Conservation (phyloP, 2,888 invertebrate genomes). For the Cactoblastis cactorum region DNA sequence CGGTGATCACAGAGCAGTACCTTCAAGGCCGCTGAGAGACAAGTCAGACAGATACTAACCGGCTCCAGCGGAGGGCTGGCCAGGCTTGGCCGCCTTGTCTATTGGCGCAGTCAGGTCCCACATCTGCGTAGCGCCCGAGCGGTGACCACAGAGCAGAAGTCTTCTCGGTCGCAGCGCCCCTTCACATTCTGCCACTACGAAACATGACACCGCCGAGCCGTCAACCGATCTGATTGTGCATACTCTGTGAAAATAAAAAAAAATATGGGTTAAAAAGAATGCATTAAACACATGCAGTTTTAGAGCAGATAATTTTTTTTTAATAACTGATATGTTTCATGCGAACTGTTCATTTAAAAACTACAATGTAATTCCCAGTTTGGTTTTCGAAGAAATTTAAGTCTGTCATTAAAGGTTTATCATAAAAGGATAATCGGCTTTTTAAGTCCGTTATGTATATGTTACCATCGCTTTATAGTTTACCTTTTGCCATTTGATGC, state of each 20-base stretch:
- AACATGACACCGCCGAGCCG: constrained; percentile 94
- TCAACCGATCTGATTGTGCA: constrained; percentile 97
- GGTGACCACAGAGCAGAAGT: constrained; percentile 94
- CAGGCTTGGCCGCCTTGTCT: constrained; percentile 81
- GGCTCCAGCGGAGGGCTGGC: constrained; percentile 27
- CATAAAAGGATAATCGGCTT: no score
- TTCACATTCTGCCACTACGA: constrained; percentile 98
- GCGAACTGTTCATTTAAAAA: no score
- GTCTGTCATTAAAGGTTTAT: no score
- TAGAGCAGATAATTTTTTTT: no score
- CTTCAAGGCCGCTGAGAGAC: neutral
- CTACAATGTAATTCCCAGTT: no score
- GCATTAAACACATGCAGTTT: no score
- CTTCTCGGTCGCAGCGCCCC: constrained; percentile 94
- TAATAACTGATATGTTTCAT: no score
- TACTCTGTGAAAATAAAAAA: constrained; percentile 79
- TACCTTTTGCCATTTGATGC: constrained; percentile 97
- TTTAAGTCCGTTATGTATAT: no score
- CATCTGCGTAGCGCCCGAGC: constrained; percentile 96
- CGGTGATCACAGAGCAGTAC: neutral
- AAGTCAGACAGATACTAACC: constrained; percentile 21
- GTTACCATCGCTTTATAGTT: neutral
- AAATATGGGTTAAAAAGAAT: neutral
- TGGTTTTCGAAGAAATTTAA: no score
- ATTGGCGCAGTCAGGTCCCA: constrained; percentile 99